phyloP scores from a whole-genome alignment of 2,113 vertebrate genomes.

The Petromus typicus region DNA sequence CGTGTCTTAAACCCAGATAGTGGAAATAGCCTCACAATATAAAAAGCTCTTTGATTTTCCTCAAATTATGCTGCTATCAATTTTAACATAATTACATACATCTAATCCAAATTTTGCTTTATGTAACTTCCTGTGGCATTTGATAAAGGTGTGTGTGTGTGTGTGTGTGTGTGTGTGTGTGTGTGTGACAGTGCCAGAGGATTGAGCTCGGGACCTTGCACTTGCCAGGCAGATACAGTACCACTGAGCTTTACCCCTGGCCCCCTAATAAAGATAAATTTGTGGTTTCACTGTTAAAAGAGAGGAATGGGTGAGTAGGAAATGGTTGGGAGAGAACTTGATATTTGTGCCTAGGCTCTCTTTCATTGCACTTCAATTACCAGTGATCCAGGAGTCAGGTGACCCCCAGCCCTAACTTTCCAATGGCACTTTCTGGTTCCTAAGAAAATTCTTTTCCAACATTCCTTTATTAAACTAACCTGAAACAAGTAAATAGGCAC shows the following conservation, averaged over 20 bases:
- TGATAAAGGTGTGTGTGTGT: background rate
- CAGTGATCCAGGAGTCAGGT: background rate
- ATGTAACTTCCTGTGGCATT: constrained; percentile 42
- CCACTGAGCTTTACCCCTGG: no score
- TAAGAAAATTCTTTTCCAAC: background rate
- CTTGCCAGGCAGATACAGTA: no score
- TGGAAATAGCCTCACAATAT: constrained; percentile 13
- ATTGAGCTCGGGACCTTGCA: no score
- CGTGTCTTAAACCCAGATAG: constrained; percentile 23
- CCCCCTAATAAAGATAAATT: background rate
- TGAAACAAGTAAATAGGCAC: background rate
- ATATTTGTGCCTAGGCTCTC: background rate
- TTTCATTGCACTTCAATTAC: background rate
- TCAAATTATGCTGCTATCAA: constrained; percentile 33
- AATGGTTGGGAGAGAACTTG: background rate
- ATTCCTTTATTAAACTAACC: constrained; percentile 49
- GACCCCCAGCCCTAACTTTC: background rate
- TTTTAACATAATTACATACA: constrained; percentile 13
- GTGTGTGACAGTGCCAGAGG: no score
- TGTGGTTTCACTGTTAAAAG: constrained; percentile 24
- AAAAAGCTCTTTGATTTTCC: constrained; percentile 9
- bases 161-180: no score
- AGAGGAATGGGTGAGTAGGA: constrained; percentile 2
- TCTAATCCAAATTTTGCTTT: background rate
- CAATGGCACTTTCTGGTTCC: background rate